phyloP scores from a whole-genome alignment of 37 sponge, comb jelly and placozoan genomes.

The Amphimedon queenslandica region DNA sequence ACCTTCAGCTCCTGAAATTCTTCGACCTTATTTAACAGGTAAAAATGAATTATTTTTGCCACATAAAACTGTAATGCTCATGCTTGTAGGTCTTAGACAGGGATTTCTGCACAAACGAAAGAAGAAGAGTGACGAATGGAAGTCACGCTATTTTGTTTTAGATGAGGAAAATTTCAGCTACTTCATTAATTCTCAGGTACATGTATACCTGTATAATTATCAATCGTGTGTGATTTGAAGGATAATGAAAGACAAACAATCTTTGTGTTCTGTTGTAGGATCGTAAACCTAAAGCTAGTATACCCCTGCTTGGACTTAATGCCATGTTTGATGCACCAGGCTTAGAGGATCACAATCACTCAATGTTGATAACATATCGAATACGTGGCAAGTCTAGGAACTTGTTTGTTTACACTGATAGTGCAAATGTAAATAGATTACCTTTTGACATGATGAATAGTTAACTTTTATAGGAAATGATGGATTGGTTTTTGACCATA shows the following conservation, averaged over 20 bases:
- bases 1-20: neutral
- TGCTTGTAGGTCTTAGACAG: slow-evolving; percentile 29
- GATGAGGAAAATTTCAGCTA: slow-evolving; percentile 23
- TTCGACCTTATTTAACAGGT: slow-evolving; percentile 23
- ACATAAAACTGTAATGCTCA: slow-evolving; percentile 1
- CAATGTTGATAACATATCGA: slow-evolving; percentile 51
- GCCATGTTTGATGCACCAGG: slow-evolving; percentile 43
- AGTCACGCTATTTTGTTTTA: slow-evolving; percentile 46
- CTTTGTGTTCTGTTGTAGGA: slow-evolving; percentile 17
- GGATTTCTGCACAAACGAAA: slow-evolving; percentile 51
- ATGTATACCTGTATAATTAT: neutral
- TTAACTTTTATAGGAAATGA: slow-evolving; percentile 45
- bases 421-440: slow-evolving; percentile 35
- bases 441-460: too few relatives aligned
- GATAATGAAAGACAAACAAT: neutral
- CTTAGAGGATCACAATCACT: slow-evolving; percentile 32
- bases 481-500: slow-evolving; percentile 74
- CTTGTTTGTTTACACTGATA: slow-evolving; percentile 69
- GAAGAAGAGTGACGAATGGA: slow-evolving; percentile 55
- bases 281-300: slow-evolving; percentile 35
- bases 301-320: slow-evolving; percentile 47
- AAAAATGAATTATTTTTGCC: too few relatives aligned
- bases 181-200: slow-evolving; percentile 18
- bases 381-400: slow-evolving; percentile 54
- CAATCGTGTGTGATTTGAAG: neutral